Conservation (phyloP, 2,113 vertebrate species). For the Gymnarchus niloticus region DNA sequence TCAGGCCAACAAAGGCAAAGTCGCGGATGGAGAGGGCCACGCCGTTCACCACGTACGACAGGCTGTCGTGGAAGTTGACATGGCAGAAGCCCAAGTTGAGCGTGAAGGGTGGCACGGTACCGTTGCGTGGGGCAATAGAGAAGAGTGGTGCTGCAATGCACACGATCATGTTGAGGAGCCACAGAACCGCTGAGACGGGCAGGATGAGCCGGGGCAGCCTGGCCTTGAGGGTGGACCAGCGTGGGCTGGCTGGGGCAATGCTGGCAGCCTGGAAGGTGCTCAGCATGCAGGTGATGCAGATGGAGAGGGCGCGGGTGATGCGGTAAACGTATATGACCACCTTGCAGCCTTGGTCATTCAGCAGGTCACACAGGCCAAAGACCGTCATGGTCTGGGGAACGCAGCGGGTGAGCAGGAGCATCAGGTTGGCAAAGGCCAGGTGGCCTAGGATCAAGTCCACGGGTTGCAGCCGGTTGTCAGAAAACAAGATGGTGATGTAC, state of each 20-base stretch:
- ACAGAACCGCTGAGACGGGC: conserved; percentile 56
- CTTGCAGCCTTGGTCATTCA: conserved; percentile 63
- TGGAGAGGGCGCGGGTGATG: conserved; percentile 60
- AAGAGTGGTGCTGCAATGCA: conserved; percentile 62
- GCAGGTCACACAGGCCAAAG: conserved; percentile 56
- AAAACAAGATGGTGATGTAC: conserved; percentile 46
- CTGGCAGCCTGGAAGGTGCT: conserved; percentile 65
- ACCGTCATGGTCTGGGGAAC: conserved; percentile 67
- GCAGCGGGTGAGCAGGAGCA: conserved; percentile 61
- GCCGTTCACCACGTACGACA: conserved; percentile 66
- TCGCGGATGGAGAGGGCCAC: conserved; percentile 56
- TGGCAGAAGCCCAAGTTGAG: conserved; percentile 68
- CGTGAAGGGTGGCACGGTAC: conserved; percentile 60
- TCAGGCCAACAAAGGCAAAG: conserved; percentile 61
- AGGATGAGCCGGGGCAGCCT: conserved; percentile 50
- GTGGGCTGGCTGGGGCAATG: conserved; percentile 42
- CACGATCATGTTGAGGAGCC: conserved; percentile 65
- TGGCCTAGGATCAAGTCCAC: conserved; percentile 68
- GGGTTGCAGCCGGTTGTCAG: conserved; percentile 50
- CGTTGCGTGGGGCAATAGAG: conserved; percentile 62
- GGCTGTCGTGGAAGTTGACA: conserved; percentile 60
- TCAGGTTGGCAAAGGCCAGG: conserved; percentile 63
- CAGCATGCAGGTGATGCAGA: conserved; percentile 69
- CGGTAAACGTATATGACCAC: conserved; percentile 66
- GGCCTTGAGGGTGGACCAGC: conserved; percentile 48